Percentiles rank a stretch among this genome's conserved stretches.
Conservation (phyloP, 2,888 invertebrate genomes). For the Apoderus coryli region DNA sequence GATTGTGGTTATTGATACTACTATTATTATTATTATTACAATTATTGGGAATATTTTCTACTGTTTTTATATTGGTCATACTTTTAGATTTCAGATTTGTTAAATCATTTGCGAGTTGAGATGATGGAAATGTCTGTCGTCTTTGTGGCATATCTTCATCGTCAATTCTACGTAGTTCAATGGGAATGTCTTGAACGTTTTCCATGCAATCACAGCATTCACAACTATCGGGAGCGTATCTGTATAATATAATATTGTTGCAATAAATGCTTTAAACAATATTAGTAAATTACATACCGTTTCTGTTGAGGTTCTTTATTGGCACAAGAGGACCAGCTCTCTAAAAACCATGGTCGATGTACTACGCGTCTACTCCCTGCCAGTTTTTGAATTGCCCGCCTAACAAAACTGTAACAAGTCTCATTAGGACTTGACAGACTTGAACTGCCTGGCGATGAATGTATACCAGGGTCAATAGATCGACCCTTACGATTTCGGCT, state of each 20-base stretch:
- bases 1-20: not conserved
- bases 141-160: constrained; percentile 40
- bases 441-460: constrained; percentile 61
- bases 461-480: constrained; percentile 48
- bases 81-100: constrained; percentile 63
- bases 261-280: not conserved
- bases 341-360: constrained; percentile 55
- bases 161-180: constrained; percentile 71
- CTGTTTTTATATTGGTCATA: constrained; percentile 66
- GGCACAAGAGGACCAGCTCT: constrained; percentile 51
- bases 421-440: constrained; percentile 84
- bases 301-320: constrained; percentile 27
- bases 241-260: constrained; percentile 4
- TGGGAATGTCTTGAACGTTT: constrained; percentile 64
- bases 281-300: constrained; percentile 10
- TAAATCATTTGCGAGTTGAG: constrained; percentile 31
- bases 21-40: not conserved
- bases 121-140: constrained; percentile 37
- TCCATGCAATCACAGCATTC: constrained; percentile 43
- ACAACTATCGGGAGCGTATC: constrained; percentile 41
- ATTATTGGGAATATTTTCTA: constrained; percentile 44
- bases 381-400: constrained; percentile 70
- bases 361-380: constrained; percentile 43
- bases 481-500: constrained; percentile 39
- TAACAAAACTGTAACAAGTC: constrained; percentile 86